These are phyloP conservation scores for Crenichthys baileyi DNA, from an alignment of 2,797 vertebrate species.

Conservation along the genomic window DNA sequence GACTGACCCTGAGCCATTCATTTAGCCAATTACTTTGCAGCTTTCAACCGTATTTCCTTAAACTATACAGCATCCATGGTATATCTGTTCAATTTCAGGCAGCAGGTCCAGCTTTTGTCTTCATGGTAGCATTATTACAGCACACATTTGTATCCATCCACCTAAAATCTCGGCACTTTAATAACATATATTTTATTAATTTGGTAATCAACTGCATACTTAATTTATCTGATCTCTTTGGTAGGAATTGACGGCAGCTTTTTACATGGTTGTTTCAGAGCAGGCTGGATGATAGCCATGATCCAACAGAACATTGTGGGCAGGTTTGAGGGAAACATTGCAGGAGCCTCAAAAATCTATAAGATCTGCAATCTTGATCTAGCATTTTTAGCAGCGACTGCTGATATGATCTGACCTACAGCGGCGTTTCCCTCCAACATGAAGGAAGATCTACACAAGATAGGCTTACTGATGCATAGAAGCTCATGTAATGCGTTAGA, in stretches of 20 bases:
- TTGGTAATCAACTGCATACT: not conserved
- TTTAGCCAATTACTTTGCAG: not conserved
- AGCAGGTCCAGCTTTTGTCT: no score
- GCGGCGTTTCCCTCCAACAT: not conserved
- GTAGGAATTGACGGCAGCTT: not conserved
- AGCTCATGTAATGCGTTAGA: conserved; percentile 2
- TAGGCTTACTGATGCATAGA: not conserved
- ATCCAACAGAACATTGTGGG: no score
- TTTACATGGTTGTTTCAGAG: not conserved
- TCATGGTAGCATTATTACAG: not conserved
- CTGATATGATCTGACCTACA: not conserved
- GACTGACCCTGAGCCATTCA: not conserved
- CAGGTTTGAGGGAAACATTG: not conserved
- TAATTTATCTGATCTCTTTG: not conserved
- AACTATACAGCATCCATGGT: not conserved
- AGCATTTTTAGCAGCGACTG: not conserved
- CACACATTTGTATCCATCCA: not conserved
- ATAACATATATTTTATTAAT: not conserved
- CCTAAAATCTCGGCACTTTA: not conserved
- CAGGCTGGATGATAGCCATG: not conserved
- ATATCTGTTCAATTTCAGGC: not conserved
- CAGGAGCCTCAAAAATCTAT: not conserved
- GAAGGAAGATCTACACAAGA: not conserved
- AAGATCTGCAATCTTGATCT: not conserved
- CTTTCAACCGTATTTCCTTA: not conserved